A percentile compares a stretch with the other conserved stretches of the same genome.
Conservation (phyloP, 2,113 vertebrate species). For the Cyphomyrus plagiostoma region DNA sequence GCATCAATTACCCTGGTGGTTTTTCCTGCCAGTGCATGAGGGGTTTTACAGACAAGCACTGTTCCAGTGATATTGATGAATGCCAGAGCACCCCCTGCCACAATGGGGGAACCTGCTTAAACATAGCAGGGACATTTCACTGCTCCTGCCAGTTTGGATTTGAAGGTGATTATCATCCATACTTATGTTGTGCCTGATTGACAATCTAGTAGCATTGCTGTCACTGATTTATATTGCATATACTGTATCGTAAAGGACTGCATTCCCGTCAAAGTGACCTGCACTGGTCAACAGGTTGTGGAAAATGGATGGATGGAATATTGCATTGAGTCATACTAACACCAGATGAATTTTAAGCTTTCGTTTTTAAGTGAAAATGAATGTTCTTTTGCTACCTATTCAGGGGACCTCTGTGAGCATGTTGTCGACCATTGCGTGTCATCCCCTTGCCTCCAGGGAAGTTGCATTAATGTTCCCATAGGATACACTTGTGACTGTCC, state of each 20-base stretch:
- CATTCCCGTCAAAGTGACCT: not conserved
- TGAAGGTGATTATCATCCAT: slow-evolving; percentile 49
- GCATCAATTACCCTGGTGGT: slow-evolving; percentile 55
- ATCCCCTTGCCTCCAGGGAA: slow-evolving; percentile 53
- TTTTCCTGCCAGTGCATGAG: slow-evolving; percentile 54
- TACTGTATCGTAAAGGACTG: not conserved
- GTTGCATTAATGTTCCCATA: slow-evolving; percentile 47
- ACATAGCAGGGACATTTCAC: slow-evolving; percentile 42
- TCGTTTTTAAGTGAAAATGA: not conserved
- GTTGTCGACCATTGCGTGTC: slow-evolving; percentile 54
- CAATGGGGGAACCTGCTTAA: slow-evolving; percentile 58
- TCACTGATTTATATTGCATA: not conserved
- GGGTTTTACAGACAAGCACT: slow-evolving; percentile 49
- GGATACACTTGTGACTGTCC: slow-evolving; percentile 61
- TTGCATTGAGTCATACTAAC: not conserved
- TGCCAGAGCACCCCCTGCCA: slow-evolving; percentile 55
- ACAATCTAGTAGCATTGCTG: not conserved
- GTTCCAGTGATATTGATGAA: slow-evolving; percentile 49
- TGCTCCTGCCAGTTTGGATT: slow-evolving; percentile 57
- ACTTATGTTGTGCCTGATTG: not conserved
- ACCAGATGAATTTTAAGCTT: not conserved
- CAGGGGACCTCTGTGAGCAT: slow-evolving; percentile 45
- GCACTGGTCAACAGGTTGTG: not conserved
- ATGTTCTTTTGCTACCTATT: slow-evolving; percentile 2
- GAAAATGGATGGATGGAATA: not conserved